phyloP scores from a whole-genome alignment of 2,113 vertebrate genomes.

The Pelobates fuscus region DNA sequence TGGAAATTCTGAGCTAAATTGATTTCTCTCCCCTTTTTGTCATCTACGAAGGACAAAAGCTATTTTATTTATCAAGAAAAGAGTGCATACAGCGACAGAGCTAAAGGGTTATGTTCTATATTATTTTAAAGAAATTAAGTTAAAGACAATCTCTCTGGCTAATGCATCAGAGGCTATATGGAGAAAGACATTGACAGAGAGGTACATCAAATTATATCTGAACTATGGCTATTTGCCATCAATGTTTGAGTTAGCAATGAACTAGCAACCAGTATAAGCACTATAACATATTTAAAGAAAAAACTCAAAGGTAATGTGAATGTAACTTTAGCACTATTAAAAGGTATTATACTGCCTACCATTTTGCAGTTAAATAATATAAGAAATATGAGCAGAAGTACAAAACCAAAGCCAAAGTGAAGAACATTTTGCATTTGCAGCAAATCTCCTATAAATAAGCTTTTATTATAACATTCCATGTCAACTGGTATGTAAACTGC shows the following conservation, averaged over 20 bases:
- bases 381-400: too few species aligned
- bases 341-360: too few species aligned
- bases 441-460: too few species aligned
- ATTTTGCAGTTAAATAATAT: too few species aligned
- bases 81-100: slow-evolving; percentile 21
- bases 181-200: not conserved
- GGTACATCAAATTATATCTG: not conserved
- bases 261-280: not conserved
- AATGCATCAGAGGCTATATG: not conserved
- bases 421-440: too few species aligned
- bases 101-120: not conserved
- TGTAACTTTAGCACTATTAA: too few species aligned
- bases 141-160: not conserved
- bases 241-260: not conserved
- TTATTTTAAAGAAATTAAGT: slow-evolving; percentile 14
- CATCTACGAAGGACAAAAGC: slow-evolving; percentile 53
- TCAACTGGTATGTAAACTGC: too few species aligned
- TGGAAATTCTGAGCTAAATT: slow-evolving; percentile 60
- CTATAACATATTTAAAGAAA: too few species aligned
- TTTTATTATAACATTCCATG: too few species aligned
- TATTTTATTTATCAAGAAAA: slow-evolving; percentile 52
- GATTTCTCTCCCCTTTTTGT: slow-evolving; percentile 43
- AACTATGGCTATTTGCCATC: not conserved
- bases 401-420: too few species aligned
- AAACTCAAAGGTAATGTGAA: too few species aligned